Conservation (phyloP, 2,113 vertebrate species). For the Mormyrus iriodes region DNA sequence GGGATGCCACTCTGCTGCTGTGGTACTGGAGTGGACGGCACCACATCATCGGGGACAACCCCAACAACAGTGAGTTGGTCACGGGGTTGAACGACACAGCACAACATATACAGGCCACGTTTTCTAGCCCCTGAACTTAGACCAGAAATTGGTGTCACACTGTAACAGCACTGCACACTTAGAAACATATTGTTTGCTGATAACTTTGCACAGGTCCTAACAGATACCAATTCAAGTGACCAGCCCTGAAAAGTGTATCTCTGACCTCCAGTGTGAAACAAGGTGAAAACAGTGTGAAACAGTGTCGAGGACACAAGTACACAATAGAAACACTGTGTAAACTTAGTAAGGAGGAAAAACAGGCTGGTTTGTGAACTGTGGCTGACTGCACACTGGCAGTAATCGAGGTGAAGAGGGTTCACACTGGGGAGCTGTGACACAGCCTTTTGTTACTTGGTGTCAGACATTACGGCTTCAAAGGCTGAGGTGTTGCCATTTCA, state of each 20-base stretch:
- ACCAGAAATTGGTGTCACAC: neutral
- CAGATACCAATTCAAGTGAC: neutral
- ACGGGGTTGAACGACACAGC: constrained; percentile 26
- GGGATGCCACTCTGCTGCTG: constrained; percentile 87
- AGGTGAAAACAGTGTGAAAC: neutral
- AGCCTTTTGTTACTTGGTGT: constrained; percentile 57
- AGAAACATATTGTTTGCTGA: neutral
- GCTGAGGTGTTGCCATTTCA: constrained; percentile 57
- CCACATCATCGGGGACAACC: constrained; percentile 96
- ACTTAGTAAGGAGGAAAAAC: neutral
- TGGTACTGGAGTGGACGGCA: constrained; percentile 98
- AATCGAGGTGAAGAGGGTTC: neutral
- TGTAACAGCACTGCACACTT: neutral
- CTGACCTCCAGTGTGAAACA: neutral
- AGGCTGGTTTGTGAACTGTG: neutral
- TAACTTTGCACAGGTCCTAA: neutral
- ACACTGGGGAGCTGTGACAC: neutral
- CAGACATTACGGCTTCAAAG: constrained; percentile 51
- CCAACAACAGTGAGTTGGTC: constrained; percentile 86
- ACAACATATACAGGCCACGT: neutral
- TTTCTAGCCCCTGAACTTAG: neutral
- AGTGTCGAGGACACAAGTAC: neutral
- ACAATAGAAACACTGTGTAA: neutral
- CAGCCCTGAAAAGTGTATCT: neutral
- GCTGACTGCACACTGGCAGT: neutral